A percentile compares a stretch with the other conserved stretches of the same genome.
phyloP scores from a whole-genome alignment of 2,888 invertebrate species.

The Melanchra persicariae region DNA sequence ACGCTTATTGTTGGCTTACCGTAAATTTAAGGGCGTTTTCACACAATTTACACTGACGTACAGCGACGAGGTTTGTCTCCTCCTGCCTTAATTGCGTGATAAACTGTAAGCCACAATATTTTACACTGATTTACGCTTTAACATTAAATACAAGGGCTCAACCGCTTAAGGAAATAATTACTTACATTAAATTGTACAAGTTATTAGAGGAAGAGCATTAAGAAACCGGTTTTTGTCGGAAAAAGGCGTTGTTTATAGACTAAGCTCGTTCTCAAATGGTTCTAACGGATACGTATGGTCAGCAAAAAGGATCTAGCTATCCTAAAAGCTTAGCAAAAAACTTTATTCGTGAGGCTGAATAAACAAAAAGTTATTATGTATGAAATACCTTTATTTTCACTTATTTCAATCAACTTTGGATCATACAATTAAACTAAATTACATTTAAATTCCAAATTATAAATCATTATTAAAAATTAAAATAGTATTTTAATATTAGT shows the following conservation, averaged over 20 bases:
- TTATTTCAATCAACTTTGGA: too few relatives aligned
- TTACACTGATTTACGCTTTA: slow-evolving; percentile 69
- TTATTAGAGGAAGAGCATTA: slow-evolving; percentile 21
- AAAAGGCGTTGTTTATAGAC: slow-evolving; percentile 15
- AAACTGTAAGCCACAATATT: slow-evolving; percentile 72
- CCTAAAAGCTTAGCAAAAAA: slow-evolving; percentile 40
- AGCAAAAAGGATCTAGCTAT: slow-evolving; percentile 36
- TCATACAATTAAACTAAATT: too few relatives aligned
- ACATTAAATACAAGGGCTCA: slow-evolving; percentile 47
- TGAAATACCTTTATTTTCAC: too few relatives aligned
- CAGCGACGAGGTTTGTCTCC: slow-evolving; percentile 52
- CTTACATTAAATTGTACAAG: slow-evolving; percentile 32
- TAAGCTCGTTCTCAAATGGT: too few relatives aligned
- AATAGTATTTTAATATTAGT: too few relatives aligned
- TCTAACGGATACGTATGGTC: slow-evolving; percentile 1
- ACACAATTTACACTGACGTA: slow-evolving; percentile 71
- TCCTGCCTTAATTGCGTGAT: slow-evolving; percentile 70
- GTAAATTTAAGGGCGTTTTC: slow-evolving; percentile 62
- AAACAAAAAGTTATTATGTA: slow-evolving; percentile 13
- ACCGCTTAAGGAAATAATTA: slow-evolving; percentile 36
- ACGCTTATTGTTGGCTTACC: slow-evolving; percentile 62
- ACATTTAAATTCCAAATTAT: too few relatives aligned
- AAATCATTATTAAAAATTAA: too few relatives aligned
- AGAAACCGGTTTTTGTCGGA: slow-evolving; percentile 10
- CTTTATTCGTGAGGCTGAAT: slow-evolving; percentile 31